Evolutionary conservation across 2,888 invertebrate genomes (phyloP), one percentile per base, ranked within the genome.

Genomic region (Rhagonycha fulva): DNA sequence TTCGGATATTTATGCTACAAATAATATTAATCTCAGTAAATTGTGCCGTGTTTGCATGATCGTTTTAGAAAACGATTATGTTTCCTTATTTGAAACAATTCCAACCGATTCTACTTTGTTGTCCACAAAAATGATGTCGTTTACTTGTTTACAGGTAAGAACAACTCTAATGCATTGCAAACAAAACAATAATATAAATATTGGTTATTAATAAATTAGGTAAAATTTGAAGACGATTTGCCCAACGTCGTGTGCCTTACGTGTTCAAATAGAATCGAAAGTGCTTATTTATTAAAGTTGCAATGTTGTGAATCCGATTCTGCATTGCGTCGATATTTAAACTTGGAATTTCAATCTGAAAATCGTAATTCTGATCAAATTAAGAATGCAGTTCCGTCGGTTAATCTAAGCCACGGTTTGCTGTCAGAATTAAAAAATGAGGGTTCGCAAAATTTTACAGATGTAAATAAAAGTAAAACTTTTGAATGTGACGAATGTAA

Each of bases 1-100:
- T 66, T 71, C 71, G 23, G 71, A 74, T 61, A 74, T 47, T 67
- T 75, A 74, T 68, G 47, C 68, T 63, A 62, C 75, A 19, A n/a
- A 26, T 19, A 26, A 26, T 47, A 47, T 47, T 47, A 47, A 47
- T 47, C 7, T 47, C n/a, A n/a, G 47, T 74, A 81, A 81, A 79
- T 78, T 81, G 63, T 83, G 83, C 71, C 75, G 83, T 67, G 75
- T 83, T 47, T 83, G 83, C 75, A 81, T 82, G 81, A 74, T 70
- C 68, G 28, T 63, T 14, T 26, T 82, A 47, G 76, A 79, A 23
- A 76, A 77, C 14, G 77, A 78, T 62, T 75, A 68, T 71, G 68
- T 80, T 62, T 76, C 79, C 14, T 74, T 82, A 71, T 82, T 82
- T 77, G 74, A 72, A 47, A 30, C 73, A 14, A 71, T 60, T 66